These are phyloP conservation scores for Collichthys lucidus DNA, from an alignment of 2,113 vertebrate species.

Conservation along the genomic window DNA sequence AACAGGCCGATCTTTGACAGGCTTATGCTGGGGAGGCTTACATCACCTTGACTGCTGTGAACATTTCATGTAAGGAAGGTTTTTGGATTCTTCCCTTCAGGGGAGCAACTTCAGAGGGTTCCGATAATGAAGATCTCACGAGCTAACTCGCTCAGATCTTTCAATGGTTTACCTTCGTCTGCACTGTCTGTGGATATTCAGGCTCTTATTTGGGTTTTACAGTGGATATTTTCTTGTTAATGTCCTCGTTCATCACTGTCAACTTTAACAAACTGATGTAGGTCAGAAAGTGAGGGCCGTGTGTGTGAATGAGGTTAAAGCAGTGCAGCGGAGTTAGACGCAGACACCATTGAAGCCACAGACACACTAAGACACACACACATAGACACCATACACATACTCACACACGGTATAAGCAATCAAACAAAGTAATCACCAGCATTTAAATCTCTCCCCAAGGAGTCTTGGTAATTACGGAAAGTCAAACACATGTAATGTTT, in stretches of 20 bases:
- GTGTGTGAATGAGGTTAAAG: conserved; percentile 7
- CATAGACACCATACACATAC: background rate
- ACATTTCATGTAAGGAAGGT: conserved; percentile 47
- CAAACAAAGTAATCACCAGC: conserved; percentile 78
- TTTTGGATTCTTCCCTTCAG: conserved; percentile 54
- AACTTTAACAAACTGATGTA: conserved; percentile 39
- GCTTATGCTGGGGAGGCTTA: conserved; percentile 42
- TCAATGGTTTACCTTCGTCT: conserved; percentile 16
- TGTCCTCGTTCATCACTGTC: conserved; percentile 39
- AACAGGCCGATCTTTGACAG: conserved; percentile 58
- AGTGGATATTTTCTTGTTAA: conserved; percentile 14
- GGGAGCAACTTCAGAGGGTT: conserved; percentile 41
- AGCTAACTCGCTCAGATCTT: conserved; percentile 12
- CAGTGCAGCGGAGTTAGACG: background rate
- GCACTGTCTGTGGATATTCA: background rate
- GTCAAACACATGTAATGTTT: conserved; percentile 74
- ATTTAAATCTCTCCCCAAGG: conserved; percentile 76
- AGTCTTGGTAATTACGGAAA: conserved; percentile 74
- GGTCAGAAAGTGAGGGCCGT: conserved; percentile 1
- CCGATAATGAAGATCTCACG: conserved; percentile 60
- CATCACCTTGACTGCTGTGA: conserved; percentile 52
- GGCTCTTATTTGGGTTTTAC: conserved; percentile 12
- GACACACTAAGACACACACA: conserved; percentile 3
- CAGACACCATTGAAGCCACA: conserved; percentile 10
- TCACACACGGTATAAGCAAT: conserved; percentile 60